Base-by-base conservation (phyloP, 2,888 invertebrate genomes). In the Pollenia angustigena region DNA sequence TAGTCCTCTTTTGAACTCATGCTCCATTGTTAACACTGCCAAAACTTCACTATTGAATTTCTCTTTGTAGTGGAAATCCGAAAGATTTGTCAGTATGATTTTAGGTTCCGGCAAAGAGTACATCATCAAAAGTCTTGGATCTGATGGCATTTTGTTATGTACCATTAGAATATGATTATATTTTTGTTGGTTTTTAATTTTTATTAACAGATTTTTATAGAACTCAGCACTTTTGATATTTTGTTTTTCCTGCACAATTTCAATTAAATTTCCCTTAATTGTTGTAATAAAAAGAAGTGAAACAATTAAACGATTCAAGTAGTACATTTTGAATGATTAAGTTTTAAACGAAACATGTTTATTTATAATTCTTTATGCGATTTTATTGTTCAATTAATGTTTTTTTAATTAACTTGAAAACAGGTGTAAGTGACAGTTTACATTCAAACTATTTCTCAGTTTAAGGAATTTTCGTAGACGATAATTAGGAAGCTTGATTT, bases 1-100 rank as follows among this genome's bases (percentile, higher is more conserved):
- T 1, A 78, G 56, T 18, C 78, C 52, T 2, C 0, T 11, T 0
- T 56, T 40, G 23, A 72, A 64, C 1, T n/a, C 0, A 12, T 48
- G 10, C 23, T 85, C 50, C 81, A 87, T 76, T 23, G 72, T 62
- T 12, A 87, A 12, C 2, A 87, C 54, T 9, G 72, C 60, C 11
- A 81, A 16, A 40, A 81, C 66, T 6, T 84, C 72, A 1, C 69
- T 69, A 72, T 76, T 64, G 23, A 66, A 87, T 42, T 42, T 46
- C n/a, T 18, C 18, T 52, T 64, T 80, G 46, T 80, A 78, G 2
- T 46, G 11, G 10, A 85, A 76, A 16, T 32, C 10, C 12, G 16
- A 3, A 0, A 8, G 9, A 0, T 54, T 14, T 11, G 58, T 52
- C 11, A 81, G 2, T 40, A 86, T 74, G 3, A 81, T 12, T 85